These are phyloP conservation scores for Amblyornis subalaris DNA, from an alignment of 2,113 vertebrate genomes.

Conservation along the genomic window DNA sequence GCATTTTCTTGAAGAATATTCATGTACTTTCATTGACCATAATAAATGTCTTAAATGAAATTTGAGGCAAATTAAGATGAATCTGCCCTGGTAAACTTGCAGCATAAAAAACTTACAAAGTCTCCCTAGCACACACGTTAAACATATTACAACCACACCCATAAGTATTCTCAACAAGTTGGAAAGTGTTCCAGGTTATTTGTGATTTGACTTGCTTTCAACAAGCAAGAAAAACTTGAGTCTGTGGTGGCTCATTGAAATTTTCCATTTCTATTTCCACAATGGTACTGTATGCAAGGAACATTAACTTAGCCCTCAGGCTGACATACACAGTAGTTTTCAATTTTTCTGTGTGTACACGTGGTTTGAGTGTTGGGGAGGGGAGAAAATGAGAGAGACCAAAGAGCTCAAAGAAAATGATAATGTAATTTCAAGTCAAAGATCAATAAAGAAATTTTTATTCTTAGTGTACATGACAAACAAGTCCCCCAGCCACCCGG, in stretches of 20 bases:
- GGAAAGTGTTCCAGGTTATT: slow-evolving; percentile 36
- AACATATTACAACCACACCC: slow-evolving; percentile 29
- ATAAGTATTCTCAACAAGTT: slow-evolving; percentile 27
- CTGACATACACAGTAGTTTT: neutral
- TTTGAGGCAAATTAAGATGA: neutral
- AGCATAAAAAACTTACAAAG: neutral
- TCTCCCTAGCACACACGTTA: neutral
- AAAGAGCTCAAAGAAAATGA: neutral
- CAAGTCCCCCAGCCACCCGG: neutral
- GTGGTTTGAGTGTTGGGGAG: neutral
- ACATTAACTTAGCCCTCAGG: neutral
- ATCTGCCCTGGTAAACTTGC: neutral
- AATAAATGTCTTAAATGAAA: neutral
- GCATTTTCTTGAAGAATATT: neutral
- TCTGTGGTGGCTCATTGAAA: neutral
- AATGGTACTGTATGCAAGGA: neutral
- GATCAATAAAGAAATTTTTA: neutral
- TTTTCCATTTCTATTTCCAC: neutral
- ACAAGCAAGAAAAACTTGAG: neutral
- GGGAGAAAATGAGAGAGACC: neutral
- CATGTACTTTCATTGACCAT: neutral
- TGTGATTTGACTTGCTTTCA: slow-evolving; percentile 38
- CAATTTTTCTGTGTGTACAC: neutral
- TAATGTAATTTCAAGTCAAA: neutral
- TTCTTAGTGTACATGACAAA: neutral